A percentile compares a stretch with the other conserved stretches of the same genome.
These are phyloP conservation scores for Myripristis murdjan DNA, from an alignment of 2,797 vertebrate species.

Conservation along the genomic window DNA sequence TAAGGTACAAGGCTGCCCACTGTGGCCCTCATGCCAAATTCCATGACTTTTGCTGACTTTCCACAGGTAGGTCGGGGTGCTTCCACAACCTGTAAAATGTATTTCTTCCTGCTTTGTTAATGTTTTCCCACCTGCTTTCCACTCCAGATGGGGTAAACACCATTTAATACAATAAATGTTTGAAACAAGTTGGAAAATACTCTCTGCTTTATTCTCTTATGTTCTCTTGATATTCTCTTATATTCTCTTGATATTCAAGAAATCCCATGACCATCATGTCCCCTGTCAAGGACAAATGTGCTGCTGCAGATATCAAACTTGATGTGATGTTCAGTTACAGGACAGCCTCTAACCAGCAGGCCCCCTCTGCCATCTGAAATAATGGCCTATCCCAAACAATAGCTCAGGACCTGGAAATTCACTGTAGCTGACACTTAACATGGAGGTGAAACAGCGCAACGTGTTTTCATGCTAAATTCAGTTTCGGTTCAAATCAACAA, in stretches of 20 bases:
- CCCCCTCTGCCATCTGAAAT: too few species aligned
- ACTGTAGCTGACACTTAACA: constrained; percentile 20
- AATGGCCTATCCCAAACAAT: too few species aligned
- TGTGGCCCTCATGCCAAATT: constrained; percentile 48
- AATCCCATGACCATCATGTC: too few species aligned
- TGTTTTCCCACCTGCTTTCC: neutral
- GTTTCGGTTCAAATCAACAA: constrained; percentile 40
- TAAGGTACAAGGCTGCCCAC: constrained; percentile 26
- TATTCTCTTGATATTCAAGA: too few species aligned
- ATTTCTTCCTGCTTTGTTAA: constrained; percentile 26
- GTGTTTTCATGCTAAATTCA: constrained; percentile 13
- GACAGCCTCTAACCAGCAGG: too few species aligned
- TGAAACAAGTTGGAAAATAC: constrained; percentile 43
- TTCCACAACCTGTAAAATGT: constrained; percentile 14
- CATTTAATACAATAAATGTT: constrained; percentile 26
- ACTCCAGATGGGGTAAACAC: constrained; percentile 19
- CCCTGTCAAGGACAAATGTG: too few species aligned
- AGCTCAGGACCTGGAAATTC: neutral
- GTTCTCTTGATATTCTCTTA: too few species aligned
- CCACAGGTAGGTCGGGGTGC: constrained; percentile 1
- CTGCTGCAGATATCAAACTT: too few species aligned
- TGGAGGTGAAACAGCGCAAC: constrained; percentile 12
- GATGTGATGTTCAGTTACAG: too few species aligned
- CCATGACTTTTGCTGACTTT: constrained; percentile 34
- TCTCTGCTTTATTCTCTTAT: neutral